A percentile compares a stretch with the other conserved stretches of the same genome.
Evolutionary conservation across 2,888 invertebrate species (phyloP).

Genomic region (Morpho deidamia): DNA sequence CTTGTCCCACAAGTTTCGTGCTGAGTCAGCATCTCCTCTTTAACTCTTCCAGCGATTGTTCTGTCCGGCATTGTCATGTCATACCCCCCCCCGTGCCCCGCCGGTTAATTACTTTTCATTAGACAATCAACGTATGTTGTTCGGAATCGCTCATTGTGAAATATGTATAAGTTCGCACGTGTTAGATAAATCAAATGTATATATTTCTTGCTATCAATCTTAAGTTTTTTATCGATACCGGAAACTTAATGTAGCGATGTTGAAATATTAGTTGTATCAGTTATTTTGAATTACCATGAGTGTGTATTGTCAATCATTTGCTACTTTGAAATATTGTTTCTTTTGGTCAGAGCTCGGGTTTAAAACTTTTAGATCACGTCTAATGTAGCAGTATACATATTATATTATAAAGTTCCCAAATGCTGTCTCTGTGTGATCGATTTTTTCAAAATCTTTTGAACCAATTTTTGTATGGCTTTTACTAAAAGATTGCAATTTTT

Average conservation of each 20-base stretch:
- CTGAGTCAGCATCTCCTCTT: constrained; percentile 72
- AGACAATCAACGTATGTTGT: constrained; percentile 58
- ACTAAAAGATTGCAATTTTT: too few relatives aligned
- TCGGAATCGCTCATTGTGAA: constrained; percentile 35
- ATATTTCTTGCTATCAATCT: not conserved
- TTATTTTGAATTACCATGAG: not conserved
- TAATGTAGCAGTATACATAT: too few relatives aligned
- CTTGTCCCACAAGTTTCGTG: constrained; percentile 54
- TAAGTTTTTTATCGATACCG: not conserved
- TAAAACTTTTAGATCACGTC: too few relatives aligned
- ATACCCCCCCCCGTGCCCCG: constrained; percentile 40
- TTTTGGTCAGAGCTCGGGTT: too few relatives aligned
- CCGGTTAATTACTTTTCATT: constrained; percentile 76
- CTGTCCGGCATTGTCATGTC: constrained; percentile 70
- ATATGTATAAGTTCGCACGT: constrained; percentile 24
- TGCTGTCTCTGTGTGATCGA: too few relatives aligned
- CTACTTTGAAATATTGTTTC: too few relatives aligned
- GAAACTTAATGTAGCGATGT: not conserved
- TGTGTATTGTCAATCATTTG: too few relatives aligned
- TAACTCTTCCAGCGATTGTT: constrained; percentile 72
- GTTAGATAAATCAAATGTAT: constrained; percentile 1
- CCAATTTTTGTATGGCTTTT: too few relatives aligned
- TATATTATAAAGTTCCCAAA: too few relatives aligned
- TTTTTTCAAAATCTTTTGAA: too few relatives aligned
- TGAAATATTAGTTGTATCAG: not conserved